Base-by-base conservation (phyloP, 2,797 vertebrate species). In the Mus minutoides region DNA sequence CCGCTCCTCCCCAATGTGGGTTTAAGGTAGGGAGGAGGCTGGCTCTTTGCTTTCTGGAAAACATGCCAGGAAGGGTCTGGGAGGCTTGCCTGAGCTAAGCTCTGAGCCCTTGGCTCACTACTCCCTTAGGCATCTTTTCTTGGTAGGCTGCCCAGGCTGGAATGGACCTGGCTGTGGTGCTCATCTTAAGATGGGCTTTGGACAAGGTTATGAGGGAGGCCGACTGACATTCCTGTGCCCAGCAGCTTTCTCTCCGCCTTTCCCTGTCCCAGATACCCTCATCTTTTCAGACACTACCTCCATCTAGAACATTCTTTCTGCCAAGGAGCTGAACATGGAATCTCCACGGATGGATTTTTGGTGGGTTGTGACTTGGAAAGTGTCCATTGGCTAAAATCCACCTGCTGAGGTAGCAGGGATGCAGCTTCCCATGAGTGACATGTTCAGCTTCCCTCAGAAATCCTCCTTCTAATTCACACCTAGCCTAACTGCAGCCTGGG, bases 1-100 rank as follows among this genome's bases (percentile, higher is more conserved):
- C 7, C 0, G 2, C 19, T 56, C 71, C 58, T 12, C 17, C 56
- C 0, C 22, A 1, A 40, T 17, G 0, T 4, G 17, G 6, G 19
- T n/a, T 2, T 84, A 13, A 21, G 9, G 2, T 0, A 19, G 67
- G 69, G 69, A 91, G 76, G n/a, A 90, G 43, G 85, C 64, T 17
- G 16, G 71, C 60, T 58, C 60, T 79, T 26, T 78, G 34, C 43
- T 88, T 69, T 88, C 91, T 24, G 89, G 73, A 60, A 64, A 40
- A 40, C 56, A 69, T 40, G 49, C 76, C 69, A 83, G 46, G n/a
- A 0, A 16, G 89, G 52, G 46, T 77, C 77, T 46, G 26, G 12
- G 40, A 85, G 76, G 62, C 78, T 92, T 76, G 62, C 49, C 52
- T 6, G 49, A 84, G 64, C 64, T 43, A 76, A 62, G 34, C 58